phyloP scores from a whole-genome alignment of 30 jellyfish, hydroid and myxozoan genomes.

The Cassiopea andromeda region DNA sequence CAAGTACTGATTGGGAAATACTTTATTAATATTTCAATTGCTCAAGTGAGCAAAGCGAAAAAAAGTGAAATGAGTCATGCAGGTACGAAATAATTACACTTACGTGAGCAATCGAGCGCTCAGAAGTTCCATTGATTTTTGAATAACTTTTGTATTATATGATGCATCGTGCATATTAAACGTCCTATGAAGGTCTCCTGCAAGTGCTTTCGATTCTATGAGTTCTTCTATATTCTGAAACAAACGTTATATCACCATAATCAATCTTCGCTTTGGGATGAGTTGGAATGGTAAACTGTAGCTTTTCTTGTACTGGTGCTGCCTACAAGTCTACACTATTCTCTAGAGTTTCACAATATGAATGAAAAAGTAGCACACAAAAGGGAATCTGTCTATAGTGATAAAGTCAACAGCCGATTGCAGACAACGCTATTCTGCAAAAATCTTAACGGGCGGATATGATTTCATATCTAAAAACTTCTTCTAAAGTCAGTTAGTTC shows the following conservation, averaged over 20 bases:
- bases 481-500: too few relatives aligned
- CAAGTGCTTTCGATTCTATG: slow-evolving; percentile 64
- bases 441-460: too few relatives aligned
- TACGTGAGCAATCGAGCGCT: slow-evolving; percentile 31
- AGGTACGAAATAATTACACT: background rate
- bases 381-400: too few relatives aligned
- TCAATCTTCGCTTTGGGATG: background rate
- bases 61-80: background rate
- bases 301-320: too few relatives aligned
- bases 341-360: too few relatives aligned
- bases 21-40: too few relatives aligned
- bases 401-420: too few relatives aligned
- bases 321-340: too few relatives aligned
- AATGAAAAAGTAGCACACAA: too few relatives aligned
- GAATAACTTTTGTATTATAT: slow-evolving; percentile 66
- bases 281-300: background rate
- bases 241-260: background rate
- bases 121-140: slow-evolving; percentile 50
- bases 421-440: too few relatives aligned
- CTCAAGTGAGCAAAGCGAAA: background rate
- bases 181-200: slow-evolving; percentile 71
- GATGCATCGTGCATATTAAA: slow-evolving; percentile 78
- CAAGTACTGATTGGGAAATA: too few relatives aligned
- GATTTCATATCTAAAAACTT: too few relatives aligned
- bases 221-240: slow-evolving; percentile 47